A percentile compares a stretch with the other conserved stretches of the same genome.
Conservation (phyloP, 1,140 invertebrate species). For the Condylostylus longicornis region DNA sequence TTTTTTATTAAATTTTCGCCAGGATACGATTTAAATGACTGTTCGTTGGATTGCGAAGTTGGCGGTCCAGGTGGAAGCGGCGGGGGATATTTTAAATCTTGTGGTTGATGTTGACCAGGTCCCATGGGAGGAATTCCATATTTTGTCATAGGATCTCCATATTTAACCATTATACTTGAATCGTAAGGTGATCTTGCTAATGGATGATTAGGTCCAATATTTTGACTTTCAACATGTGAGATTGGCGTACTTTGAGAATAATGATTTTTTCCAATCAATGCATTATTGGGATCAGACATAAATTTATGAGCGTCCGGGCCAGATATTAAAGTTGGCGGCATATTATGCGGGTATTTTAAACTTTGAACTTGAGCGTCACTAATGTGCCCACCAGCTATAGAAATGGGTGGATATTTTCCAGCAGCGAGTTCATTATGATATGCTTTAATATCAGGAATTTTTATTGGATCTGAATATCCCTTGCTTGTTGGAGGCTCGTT, state of each 20-base stretch:
- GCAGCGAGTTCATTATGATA: too few species aligned
- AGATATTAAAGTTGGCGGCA: too few species aligned
- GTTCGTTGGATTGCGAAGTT: constrained; percentile 1
- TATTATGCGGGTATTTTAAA: too few species aligned
- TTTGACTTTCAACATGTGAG: constrained; percentile 16
- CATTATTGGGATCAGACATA: neutral
- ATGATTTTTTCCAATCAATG: constrained; percentile 1
- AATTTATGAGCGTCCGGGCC: neutral
- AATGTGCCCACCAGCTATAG: too few species aligned
- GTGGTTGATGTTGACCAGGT: constrained; percentile 6
- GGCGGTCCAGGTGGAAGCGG: constrained; percentile 16
- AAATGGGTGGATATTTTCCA: constrained; percentile 4
- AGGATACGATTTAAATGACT: constrained; percentile 14
- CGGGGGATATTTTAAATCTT: constrained; percentile 30
- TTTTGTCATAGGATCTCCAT: constrained; percentile 23
- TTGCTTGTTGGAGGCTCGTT: constrained; percentile 17
- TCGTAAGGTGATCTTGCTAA: constrained; percentile 24
- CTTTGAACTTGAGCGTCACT: too few species aligned
- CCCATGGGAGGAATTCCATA: constrained; percentile 23
- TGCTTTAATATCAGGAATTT: constrained; percentile 25
- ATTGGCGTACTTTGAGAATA: neutral
- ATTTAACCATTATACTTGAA: constrained; percentile 29
- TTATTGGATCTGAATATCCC: constrained; percentile 21
- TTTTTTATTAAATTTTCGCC: constrained; percentile 30
- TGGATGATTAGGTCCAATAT: constrained; percentile 26